Base-by-base conservation (phyloP, 2,113 vertebrate species). In the Pseudolaguvia tuberculata region DNA sequence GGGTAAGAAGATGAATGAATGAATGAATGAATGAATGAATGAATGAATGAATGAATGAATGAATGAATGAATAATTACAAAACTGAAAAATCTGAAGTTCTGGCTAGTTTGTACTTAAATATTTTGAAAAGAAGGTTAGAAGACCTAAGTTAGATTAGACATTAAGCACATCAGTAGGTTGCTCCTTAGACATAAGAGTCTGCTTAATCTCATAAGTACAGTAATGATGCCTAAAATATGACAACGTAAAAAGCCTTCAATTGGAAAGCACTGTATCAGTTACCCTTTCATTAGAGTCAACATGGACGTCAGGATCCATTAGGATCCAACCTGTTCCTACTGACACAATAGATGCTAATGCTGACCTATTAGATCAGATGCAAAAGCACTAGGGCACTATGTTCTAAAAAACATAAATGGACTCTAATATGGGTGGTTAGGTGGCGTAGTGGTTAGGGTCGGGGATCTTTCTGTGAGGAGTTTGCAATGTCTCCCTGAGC, bases 341-440 rank as follows among this genome's bases (percentile, higher is more conserved):
- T 45, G 47, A 57, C 56, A 39, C 15, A n/a, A n/a, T 27, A 17
- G 42, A 73, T 70, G 55, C 63, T 73, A 80, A 70, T 73, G 25
- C 27, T 53, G 29, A 17, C 27, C 52, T 72, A 76, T 68, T 72
- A 72, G 53, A 48, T 45, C 47, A 57, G 15, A 18, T 50, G 59
- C 17, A 3, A 21, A 73, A 42, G 48, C 5, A 51, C 31, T 21
- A 69, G 45, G 63, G 51, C 53, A 52, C n/a, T 0, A 6, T 62
- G 70, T 78, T 72, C 69, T 76, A 58, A 47, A 65, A 35, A 50
- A 42, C 52, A 52, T 52, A 52, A 55, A 55, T 23, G 10, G 14
- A 47, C 62, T 21, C 51, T 76, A 72, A 66, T 72, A 51, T n/a
- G n/a, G n/a, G n/a, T n/a, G n/a, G n/a, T n/a, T n/a, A n/a, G n/a